Base-by-base conservation (phyloP, 2,888 invertebrate genomes). In the Saturnia pavonia region DNA sequence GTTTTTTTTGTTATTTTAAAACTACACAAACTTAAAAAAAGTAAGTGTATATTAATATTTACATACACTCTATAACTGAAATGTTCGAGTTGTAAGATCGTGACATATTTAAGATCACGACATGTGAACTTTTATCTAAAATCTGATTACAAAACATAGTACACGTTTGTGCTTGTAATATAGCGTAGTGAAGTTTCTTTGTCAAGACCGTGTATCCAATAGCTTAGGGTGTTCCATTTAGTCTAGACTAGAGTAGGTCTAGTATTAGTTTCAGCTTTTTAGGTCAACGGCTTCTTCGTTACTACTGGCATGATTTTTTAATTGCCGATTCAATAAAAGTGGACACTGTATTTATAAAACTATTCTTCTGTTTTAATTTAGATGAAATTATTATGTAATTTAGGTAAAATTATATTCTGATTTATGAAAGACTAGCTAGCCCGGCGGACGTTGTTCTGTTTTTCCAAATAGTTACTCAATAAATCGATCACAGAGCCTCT, bases 181-280 rank as follows among this genome's bases (percentile, higher is more conserved):
- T 54, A 54, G 54, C 54, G n/a, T 9, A 54, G 22, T 25, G 12
- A 40, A 65, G 40, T 65, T 65, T 65, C 40, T 65, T 65, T 65
- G 34, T 65, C 65, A 65, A 65, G 65, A 40, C 19, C 65, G 65
- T 65, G 65, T 40, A 65, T 65, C 40, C 40, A 65, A 40, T 65
- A 65, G 65, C 34, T 14, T 51, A 27, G 51, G 54, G 2, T 34
- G 25, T 51, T 54, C 34, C 51, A 34, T 68, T 54, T 40, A 65
- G 34, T 65, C 65, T 65, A 65, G 68, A 51, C 68, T 68, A 54
- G 25, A 48, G 68, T 68, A 48, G 68, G 45, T 68, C 70, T 57
- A 66, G 74, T 67, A 72, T 71, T 70, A 27, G 70, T 74, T 72
- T 71, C 72, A 60, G 54, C 69, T 72, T 74, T 74, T 69, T 70